Conservation (phyloP, 2,888 invertebrate genomes). For the Papilio gigon region DNA sequence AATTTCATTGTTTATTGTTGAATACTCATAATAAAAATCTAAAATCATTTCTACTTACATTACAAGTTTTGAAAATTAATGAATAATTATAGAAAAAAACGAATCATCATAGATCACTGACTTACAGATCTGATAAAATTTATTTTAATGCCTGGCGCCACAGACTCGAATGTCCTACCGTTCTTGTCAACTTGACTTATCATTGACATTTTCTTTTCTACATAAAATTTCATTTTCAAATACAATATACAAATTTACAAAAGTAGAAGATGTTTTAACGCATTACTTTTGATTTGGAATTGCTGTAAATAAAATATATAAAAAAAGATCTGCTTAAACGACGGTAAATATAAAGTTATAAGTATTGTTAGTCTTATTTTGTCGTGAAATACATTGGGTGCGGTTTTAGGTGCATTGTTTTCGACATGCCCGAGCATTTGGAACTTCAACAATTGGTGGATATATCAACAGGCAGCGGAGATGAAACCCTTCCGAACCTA, state of each 20-base stretch:
- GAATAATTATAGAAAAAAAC: too few species aligned
- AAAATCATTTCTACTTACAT: too few species aligned
- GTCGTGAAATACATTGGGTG: slow-evolving; percentile 20
- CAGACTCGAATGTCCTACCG: neutral
- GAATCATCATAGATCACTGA: neutral
- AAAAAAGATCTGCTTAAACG: neutral
- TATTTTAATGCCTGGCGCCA: neutral
- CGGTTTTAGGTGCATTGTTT: slow-evolving; percentile 44
- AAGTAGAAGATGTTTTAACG: neutral
- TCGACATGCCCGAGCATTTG: slow-evolving; percentile 87
- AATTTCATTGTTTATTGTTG: neutral
- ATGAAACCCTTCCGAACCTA: slow-evolving; percentile 73
- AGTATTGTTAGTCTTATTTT: neutral
- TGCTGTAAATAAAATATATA: neutral
- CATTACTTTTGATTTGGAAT: neutral
- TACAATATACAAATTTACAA: slow-evolving; percentile 1
- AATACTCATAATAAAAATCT: too few species aligned
- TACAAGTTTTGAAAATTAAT: too few species aligned
- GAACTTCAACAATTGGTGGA: slow-evolving; percentile 92
- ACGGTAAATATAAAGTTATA: slow-evolving; percentile 16
- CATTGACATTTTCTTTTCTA: slow-evolving; percentile 19
- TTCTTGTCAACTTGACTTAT: neutral
- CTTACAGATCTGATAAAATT: neutral
- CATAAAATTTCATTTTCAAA: slow-evolving; percentile 9
- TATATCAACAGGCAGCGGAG: slow-evolving; percentile 78